Conservation (phyloP, 1,140 invertebrate species). For the Cotesia glomerata region DNA sequence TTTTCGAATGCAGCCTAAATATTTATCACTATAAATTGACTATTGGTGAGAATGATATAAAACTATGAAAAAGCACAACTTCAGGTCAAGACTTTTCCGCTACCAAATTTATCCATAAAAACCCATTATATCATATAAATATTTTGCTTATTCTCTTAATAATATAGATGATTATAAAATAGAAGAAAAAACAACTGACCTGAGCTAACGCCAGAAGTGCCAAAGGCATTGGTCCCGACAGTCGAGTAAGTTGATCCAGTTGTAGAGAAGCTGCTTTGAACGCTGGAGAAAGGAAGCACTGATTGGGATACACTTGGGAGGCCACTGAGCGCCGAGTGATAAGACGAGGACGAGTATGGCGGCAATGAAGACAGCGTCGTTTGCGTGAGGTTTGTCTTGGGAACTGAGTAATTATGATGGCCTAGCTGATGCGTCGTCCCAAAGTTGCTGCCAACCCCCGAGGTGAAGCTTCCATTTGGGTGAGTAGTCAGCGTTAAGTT, state of each 20-base stretch:
- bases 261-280: constrained; percentile 52
- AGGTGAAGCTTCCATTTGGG: constrained; percentile 54
- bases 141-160: too few species aligned
- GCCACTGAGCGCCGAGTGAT: constrained; percentile 52
- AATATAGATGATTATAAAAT: not conserved
- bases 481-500: constrained; percentile 56
- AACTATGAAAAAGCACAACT: too few species aligned
- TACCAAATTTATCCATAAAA: too few species aligned
- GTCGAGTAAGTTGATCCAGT: constrained; percentile 56
- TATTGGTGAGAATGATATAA: too few species aligned
- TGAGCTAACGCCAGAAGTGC: constrained; percentile 53
- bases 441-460: constrained; percentile 48
- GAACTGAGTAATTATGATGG: constrained; percentile 55
- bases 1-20: too few species aligned
- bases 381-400: constrained; percentile 48
- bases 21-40: too few species aligned
- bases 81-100: too few species aligned
- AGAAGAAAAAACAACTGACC: constrained; percentile 38
- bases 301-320: constrained; percentile 53
- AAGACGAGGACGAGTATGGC: constrained; percentile 53
- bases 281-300: constrained; percentile 54
- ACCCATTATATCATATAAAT: too few species aligned
- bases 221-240: constrained; percentile 59
- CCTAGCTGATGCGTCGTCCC: constrained; percentile 43
- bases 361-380: constrained; percentile 53